A percentile compares a stretch with the other conserved stretches of the same genome.
These are phyloP conservation scores for Barbus barbus DNA, from an alignment of 2,113 vertebrate species.

Conservation along the genomic window DNA sequence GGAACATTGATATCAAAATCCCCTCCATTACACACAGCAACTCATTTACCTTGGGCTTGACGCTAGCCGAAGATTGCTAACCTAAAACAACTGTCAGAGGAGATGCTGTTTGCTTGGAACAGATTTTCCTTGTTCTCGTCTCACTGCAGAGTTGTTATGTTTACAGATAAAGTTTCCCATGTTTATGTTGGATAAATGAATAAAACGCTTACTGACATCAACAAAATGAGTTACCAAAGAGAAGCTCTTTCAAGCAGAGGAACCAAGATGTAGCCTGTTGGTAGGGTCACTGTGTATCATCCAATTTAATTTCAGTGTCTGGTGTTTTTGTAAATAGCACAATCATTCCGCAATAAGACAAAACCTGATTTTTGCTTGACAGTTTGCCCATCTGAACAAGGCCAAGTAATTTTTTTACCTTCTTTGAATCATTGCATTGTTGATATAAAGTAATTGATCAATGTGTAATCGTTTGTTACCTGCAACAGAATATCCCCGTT, in stretches of 20 bases:
- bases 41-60: slow-evolving; percentile 33
- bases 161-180: slow-evolving; percentile 52
- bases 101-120: neutral
- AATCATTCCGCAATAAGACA: neutral
- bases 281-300: neutral
- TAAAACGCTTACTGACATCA: slow-evolving; percentile 17
- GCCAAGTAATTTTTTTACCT: too few species aligned
- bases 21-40: slow-evolving; percentile 36
- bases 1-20: slow-evolving; percentile 48
- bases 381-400: neutral
- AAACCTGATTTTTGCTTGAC: neutral
- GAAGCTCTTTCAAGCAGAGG: slow-evolving; percentile 27
- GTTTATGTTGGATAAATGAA: slow-evolving; percentile 30
- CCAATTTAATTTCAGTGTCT: neutral
- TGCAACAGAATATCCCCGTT: too few species aligned
- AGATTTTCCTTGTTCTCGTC: slow-evolving; percentile 21
- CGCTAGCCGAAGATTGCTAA: neutral
- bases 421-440: neutral
- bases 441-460: too few species aligned
- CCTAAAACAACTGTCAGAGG: slow-evolving; percentile 1
- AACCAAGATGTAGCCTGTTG: neutral
- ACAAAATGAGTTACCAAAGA: slow-evolving; percentile 34
- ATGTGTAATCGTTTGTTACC: too few species aligned
- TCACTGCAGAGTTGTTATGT: slow-evolving; percentile 47
- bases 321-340: neutral